Base-by-base conservation (phyloP, 2,888 invertebrate species). In the Thereva unica region DNA sequence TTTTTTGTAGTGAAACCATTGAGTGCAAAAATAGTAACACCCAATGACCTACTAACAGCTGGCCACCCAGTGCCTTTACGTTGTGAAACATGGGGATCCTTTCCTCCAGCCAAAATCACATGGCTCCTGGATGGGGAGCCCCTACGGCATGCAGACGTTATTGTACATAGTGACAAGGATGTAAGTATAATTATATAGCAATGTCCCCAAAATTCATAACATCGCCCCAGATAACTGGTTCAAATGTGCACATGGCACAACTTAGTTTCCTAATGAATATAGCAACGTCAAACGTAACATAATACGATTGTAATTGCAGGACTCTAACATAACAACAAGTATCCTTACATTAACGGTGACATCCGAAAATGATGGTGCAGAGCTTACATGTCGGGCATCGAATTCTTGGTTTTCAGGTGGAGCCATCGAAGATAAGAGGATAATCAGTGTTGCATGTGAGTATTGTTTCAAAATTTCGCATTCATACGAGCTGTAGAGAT, bases 381-480 rank as follows among this genome's bases (percentile, higher is more conserved):
- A 89, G 78, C 85, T 95, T 70, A 87, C 89, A 67, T 95, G 94
- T 78, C 86, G 92, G 68, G 92, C 93, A 67, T 89, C 92, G 79
- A 95, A 95, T 84, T 91, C 92, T 0, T 89, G 92, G 85, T 91
- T 93, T 80, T 90, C 91, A 49, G 91, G 90, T 67, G 89, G 90
- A 73, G 88, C 89, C 59, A 83, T 90, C 64, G 92, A 93, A 81
- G 91, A 92, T 77, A 87, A 89, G 57, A 85, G 89, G 75, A 86
- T 86, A 71, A 85, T 94, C 73, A 88, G 89, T 76, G 91, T 94
- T 74, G 87, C 91, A 79, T 94, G 94, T 94, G 83, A 91, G 93
- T 64, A 52, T 42, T 45, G n/a, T 44, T 52, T 53, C 37, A 38
- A 38, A 53, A 38, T 53, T 35, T 12, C 10, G 37, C 6, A 53